These are phyloP conservation scores for Lerema accius DNA, from an alignment of 1,140 invertebrate genomes.

Conservation along the genomic window DNA sequence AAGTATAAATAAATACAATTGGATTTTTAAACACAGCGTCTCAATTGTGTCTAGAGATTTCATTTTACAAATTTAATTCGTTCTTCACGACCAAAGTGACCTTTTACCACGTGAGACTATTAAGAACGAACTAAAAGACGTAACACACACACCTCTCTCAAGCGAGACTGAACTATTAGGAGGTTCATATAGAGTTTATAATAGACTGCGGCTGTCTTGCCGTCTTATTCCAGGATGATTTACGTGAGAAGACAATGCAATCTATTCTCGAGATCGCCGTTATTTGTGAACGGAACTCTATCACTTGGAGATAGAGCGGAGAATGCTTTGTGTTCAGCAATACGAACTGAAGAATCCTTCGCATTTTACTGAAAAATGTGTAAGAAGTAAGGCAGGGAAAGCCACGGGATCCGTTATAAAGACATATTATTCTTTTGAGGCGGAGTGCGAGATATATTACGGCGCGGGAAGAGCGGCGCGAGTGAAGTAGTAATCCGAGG, in stretches of 20 bases:
- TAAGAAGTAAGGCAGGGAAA: constrained; percentile 77
- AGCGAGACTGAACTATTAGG: constrained; percentile 42
- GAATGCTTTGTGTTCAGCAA: constrained; percentile 37
- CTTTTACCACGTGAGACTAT: constrained; percentile 71
- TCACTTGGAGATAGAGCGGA: constrained; percentile 35
- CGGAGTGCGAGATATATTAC: constrained; percentile 59
- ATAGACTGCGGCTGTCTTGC: constrained; percentile 35
- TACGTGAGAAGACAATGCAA: constrained; percentile 76
- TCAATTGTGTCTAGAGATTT: constrained; percentile 30
- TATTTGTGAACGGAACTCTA: constrained; percentile 38
- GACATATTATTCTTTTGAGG: constrained; percentile 81
- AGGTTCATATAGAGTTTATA: constrained; percentile 35
- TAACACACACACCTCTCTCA: constrained; percentile 11
- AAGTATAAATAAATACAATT: constrained; percentile 12
- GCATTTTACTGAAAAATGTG: constrained; percentile 81
- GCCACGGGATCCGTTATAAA: constrained; percentile 77
- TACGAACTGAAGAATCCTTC: constrained; percentile 65
- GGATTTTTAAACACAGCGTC: constrained; percentile 18
- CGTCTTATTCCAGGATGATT: constrained; percentile 66
- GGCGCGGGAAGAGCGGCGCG: constrained; percentile 54
- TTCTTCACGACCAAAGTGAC: constrained; percentile 64
- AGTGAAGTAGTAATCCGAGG: constrained; percentile 67
- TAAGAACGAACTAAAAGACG: constrained; percentile 38
- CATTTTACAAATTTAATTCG: constrained; percentile 67
- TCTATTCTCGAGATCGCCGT: constrained; percentile 60